Evolutionary conservation across 1,140 invertebrate genomes (phyloP), one percentile per base, ranked within the genome.

Genomic region (Tetraneura akinire): DNA sequence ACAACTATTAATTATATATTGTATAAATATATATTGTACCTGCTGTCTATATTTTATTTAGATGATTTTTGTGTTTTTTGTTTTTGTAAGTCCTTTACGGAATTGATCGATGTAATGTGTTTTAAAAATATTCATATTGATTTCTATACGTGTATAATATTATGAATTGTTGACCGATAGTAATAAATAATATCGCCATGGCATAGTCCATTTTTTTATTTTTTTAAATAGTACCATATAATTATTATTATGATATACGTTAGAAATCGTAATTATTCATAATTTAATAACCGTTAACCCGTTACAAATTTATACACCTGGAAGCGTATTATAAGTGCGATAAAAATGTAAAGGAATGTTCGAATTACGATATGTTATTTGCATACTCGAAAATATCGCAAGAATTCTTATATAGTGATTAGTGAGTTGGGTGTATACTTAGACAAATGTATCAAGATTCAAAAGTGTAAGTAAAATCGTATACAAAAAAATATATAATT

Each of bases 331-430:
- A 37, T 37, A 37, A 4, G 8, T 37, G 3, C 8, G 32, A 23
- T 45, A 47, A n/a, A 70, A 42, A 21, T 47, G 21, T 70, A 70
- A 70, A n/a, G 66, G 66, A 45, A 70, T 62, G 60, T 62, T n/a
- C 57, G 1, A 10, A 62, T 62, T n/a, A 18, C 1, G 14, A 14
- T 32, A 1, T 29, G 16, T 14, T 18, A 70, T 70, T 47, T 47
- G 14, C 66, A 70, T 70, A 70, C 11, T 21, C 11, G 18, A 14
- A 21, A n/a, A 45, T 11, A 70, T 37, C 66, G 21, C 66, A 70
- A 47, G 42, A 70, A 26, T 14, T 9, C 60, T n/a, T n/a, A n/a
- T n/a, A n/a, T n/a, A n/a, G n/a, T n/a, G 10, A 18, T 62, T 16
- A 14, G 18, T n/a, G 16, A 23, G 29, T 62, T 62, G n/a, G 26